phyloP scores from a whole-genome alignment of 1,140 invertebrate species.

The Eriosoma lanigerum region DNA sequence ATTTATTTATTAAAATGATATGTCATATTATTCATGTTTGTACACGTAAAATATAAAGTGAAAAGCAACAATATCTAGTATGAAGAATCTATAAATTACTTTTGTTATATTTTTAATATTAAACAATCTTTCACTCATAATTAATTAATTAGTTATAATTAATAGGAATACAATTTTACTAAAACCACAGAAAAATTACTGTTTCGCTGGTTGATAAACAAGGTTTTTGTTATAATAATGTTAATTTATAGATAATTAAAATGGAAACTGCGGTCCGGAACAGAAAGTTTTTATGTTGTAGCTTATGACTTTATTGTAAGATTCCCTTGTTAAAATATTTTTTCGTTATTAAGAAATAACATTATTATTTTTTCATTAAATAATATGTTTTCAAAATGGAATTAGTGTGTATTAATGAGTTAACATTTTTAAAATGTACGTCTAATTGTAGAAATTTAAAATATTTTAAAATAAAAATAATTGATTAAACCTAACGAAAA shows the following conservation, averaged over 20 bases:
- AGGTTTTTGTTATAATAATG: conserved; percentile 30
- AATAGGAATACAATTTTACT: neutral
- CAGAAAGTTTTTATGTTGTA: conserved; percentile 30
- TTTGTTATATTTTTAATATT: neutral
- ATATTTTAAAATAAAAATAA: no score
- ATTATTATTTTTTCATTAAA: no score
- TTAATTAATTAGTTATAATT: neutral
- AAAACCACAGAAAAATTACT: conserved; percentile 14
- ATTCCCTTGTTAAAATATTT: neutral
- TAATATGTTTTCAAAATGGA: no score
- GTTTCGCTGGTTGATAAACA: conserved; percentile 29
- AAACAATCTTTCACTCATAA: conserved; percentile 4
- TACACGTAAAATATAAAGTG: no score
- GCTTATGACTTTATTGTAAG: neutral
- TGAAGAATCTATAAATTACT: neutral
- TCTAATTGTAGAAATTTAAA: no score
- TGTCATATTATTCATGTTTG: no score
- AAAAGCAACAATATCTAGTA: neutral
- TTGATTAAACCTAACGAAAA: no score
- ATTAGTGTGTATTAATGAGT: no score
- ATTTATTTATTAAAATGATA: no score
- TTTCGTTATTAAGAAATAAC: no score
- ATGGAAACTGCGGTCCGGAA: conserved; percentile 30
- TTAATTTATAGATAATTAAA: conserved; percentile 18
- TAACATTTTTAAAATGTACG: no score